A percentile compares a stretch with the other conserved stretches of the same genome.
Evolutionary conservation across 92 coral and sea anemone genomes (phyloP).

Genomic region (Porites cylindrica): DNA sequence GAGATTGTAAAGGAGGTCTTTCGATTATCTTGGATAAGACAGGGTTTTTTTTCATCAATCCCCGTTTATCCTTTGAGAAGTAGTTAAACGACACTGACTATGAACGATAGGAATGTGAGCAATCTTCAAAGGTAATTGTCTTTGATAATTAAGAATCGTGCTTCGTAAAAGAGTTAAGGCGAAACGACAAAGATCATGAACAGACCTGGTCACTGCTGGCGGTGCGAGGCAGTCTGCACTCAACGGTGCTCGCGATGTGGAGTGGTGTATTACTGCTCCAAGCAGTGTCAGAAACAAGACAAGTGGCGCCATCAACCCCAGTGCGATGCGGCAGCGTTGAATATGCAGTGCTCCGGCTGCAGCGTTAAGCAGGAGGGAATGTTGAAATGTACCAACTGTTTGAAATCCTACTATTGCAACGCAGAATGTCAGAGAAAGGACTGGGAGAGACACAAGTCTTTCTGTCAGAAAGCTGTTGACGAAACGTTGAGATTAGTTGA

Average conservation of each 20-base stretch:
- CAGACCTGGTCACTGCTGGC: slow-evolving; percentile 56
- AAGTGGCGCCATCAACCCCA: slow-evolving; percentile 65
- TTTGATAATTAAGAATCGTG: neutral
- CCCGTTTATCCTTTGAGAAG: neutral
- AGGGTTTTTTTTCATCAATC: neutral
- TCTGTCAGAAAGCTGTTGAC: slow-evolving; percentile 47
- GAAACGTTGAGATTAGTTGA: slow-evolving; percentile 11
- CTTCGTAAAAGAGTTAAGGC: neutral
- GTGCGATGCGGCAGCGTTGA: slow-evolving; percentile 53
- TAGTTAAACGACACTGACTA: neutral
- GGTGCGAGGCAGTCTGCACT: slow-evolving; percentile 46
- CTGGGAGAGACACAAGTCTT: slow-evolving; percentile 51
- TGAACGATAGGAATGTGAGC: neutral
- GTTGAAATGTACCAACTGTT: slow-evolving; percentile 59
- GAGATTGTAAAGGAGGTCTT: neutral
- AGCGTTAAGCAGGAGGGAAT: slow-evolving; percentile 1
- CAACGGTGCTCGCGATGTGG: slow-evolving; percentile 43
- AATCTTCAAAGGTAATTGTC: neutral
- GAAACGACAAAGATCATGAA: neutral
- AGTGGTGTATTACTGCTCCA: slow-evolving; percentile 73
- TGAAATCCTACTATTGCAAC: slow-evolving; percentile 66
- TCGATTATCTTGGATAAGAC: neutral
- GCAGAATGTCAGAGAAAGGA: slow-evolving; percentile 61
- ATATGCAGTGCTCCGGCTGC: slow-evolving; percentile 52
- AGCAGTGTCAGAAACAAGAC: slow-evolving; percentile 59